Evolutionary conservation across 2,797 vertebrate species (phyloP).

Genomic region (Pipistrellus pipistrellus): DNA sequence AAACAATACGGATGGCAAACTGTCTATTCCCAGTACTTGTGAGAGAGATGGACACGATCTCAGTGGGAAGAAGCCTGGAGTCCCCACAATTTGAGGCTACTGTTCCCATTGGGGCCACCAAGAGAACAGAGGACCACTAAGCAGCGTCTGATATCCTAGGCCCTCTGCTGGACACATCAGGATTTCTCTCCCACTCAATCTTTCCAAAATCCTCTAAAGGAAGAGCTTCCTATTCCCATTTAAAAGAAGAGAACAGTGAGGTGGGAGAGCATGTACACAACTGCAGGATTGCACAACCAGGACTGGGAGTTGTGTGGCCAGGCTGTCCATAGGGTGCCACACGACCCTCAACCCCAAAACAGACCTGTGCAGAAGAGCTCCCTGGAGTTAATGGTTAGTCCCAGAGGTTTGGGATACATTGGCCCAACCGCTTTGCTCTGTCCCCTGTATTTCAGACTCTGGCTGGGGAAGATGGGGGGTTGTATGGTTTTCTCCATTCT

Average conservation of each 20-base stretch:
- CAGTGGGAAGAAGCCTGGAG: background rate
- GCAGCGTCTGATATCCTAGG: background rate
- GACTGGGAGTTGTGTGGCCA: accelerated
- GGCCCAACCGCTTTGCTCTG: background rate
- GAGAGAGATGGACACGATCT: background rate
- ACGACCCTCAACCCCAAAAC: background rate
- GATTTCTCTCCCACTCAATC: background rate
- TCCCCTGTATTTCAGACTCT: background rate
- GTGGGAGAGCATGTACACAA: background rate
- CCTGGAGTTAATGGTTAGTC: too few species aligned
- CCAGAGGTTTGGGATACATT: background rate
- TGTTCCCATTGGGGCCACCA: background rate
- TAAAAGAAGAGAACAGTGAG: background rate
- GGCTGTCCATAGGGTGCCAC: background rate
- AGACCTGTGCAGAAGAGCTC: accelerated
- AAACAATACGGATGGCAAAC: background rate
- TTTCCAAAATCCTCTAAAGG: background rate
- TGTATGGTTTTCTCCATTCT: background rate
- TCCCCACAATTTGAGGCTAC: background rate
- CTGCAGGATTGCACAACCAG: accelerated
- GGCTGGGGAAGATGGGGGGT: background rate
- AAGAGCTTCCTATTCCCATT: background rate
- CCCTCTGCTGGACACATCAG: background rate
- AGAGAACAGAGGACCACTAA: background rate
- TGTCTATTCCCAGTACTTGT: background rate